Base-by-base conservation (phyloP, 2,888 invertebrate species). In the Drosophila algonquin region DNA sequence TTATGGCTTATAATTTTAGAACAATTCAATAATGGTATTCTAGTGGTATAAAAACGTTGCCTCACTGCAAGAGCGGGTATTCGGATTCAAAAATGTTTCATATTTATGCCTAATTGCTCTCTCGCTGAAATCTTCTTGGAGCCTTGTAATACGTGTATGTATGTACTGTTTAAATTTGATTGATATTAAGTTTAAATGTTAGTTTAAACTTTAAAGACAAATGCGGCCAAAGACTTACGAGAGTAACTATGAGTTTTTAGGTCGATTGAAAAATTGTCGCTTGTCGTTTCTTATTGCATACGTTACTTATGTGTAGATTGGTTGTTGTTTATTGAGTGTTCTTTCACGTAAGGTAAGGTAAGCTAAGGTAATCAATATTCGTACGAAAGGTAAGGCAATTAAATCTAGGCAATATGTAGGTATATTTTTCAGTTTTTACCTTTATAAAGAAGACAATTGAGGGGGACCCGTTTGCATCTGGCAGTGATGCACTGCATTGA, bases 401-500 rank as follows among this genome's bases (percentile, higher is more conserved):
- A 51, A 70, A 63, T 58, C 69, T 76, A 40, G 40, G 14, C 40
- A 40, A 40, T 40, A 14, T 40, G 40, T 40, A 14, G 40, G 40
- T 40, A 40, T 6, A 73, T 77, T 61, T 63, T 21, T 57, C 53
- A 53, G 53, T 35, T 63, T 61, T 40, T 59, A 54, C 64, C 70
- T 70, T 72, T 72, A 60, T 67, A 74, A 70, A 84, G 78, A 84
- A 80, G 80, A 86, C 80, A 79, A 76, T 75, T 64, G 71, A 73
- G 81, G 75, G 32, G 70, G 79, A 85, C 85, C 85, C 88, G 85
- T 87, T 78, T 88, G 83, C 79, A 74, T 83, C 76, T 85, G 88
- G 88, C 85, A 85, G 85, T 85, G 85, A 86, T 83, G 79, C 85
- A 85, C 85, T 85, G 85, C 88, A 77, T 85, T 76, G 86, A 85